Evolutionary conservation across 2,113 vertebrate species (phyloP).

Genomic region (human): GRCh38 chr13:43804501-43805000

Average conservation of each 20-base stretch:
- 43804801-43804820: neutral
- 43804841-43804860: neutral
- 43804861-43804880: constrained; percentile 41
- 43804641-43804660: constrained; percentile 83
- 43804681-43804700: neutral
- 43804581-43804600: constrained; percentile 71
- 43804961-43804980: neutral
- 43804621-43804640: constrained; percentile 65
- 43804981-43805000: neutral
- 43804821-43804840: neutral
- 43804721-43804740: neutral
- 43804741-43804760: neutral
- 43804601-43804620: neutral
- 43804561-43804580: constrained; percentile 63
- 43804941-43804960: neutral
- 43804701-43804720: neutral
- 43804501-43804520: constrained; percentile 57
- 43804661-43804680: constrained; percentile 77
- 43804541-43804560: constrained; percentile 78
- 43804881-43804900: constrained; percentile 5
- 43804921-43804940: neutral
- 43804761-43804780: constrained; percentile 13
- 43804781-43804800: neutral
- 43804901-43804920: neutral
- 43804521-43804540: constrained; percentile 68